Conservation (phyloP, 2,888 invertebrate species). For the Apocheima hispidaria region DNA sequence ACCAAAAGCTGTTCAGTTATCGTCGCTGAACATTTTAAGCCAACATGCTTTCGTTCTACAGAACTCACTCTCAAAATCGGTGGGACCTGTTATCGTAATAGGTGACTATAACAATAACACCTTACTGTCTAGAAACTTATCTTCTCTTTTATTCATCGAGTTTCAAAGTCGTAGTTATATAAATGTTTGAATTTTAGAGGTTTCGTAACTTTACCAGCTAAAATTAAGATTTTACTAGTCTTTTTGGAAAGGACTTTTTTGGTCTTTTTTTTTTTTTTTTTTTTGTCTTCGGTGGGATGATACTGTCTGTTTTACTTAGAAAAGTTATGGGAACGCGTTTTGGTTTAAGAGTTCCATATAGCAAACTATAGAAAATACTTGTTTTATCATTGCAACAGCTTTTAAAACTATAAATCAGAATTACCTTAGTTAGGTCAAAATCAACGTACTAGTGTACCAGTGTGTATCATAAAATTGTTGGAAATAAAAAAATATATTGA, state of each 20-base stretch:
- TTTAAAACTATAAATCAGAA: too few relatives aligned
- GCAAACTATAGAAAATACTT: too few relatives aligned
- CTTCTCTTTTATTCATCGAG: conserved; percentile 44
- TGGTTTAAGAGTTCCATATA: too few relatives aligned
- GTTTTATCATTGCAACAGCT: too few relatives aligned
- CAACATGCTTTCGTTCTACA: conserved; percentile 16
- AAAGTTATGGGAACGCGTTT: conserved; percentile 15
- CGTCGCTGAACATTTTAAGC: conserved; percentile 12
- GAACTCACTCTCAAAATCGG: conserved; percentile 24
- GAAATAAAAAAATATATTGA: too few relatives aligned
- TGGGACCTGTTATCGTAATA: conserved; percentile 42
- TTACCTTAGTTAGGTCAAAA: too few relatives aligned
- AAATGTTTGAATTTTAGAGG: conserved; percentile 42
- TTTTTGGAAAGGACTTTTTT: conserved; percentile 20
- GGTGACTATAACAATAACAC: conserved; percentile 39
- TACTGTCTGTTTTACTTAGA: conserved; percentile 15
- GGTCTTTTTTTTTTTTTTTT: too few relatives aligned
- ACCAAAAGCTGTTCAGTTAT: conserved; percentile 31
- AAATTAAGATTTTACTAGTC: conserved; percentile 35
- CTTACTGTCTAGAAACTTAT: conserved; percentile 39
- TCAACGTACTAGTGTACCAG: too few relatives aligned
- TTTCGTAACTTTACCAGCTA: conserved; percentile 32
- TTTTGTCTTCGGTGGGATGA: not conserved
- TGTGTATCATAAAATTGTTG: too few relatives aligned
- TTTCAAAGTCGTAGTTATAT: conserved; percentile 44